Evolutionary conservation across 1,140 invertebrate species (phyloP).

Genomic region (Drosophila eugracilis): DNA sequence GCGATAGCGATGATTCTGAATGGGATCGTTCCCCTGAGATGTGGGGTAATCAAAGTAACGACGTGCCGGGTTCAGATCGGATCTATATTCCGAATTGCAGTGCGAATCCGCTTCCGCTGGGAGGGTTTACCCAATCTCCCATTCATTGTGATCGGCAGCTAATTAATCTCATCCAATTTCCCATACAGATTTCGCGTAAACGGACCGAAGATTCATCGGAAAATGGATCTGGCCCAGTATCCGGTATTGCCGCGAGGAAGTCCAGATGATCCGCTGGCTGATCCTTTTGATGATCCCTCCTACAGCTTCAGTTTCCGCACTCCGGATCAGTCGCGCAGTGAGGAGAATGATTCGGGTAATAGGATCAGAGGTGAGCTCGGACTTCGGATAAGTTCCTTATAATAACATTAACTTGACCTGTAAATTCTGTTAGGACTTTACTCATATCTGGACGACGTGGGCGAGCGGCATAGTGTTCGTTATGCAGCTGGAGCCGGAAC

Average conservation of each 20-base stretch:
- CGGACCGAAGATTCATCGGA: conserved; percentile 89
- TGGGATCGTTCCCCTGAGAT: conserved; percentile 26
- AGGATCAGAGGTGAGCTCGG: conserved; percentile 86
- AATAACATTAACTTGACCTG: too few relatives aligned
- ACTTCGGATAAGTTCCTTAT: rapidly evolving
- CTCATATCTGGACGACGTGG: conserved; percentile 89
- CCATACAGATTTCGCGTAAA: conserved; percentile 87
- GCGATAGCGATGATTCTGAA: conserved; percentile 55
- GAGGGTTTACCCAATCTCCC: conserved; percentile 31
- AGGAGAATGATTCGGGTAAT: conserved; percentile 87
- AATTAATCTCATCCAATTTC: conserved; percentile 42
- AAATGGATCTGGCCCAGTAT: conserved; percentile 89
- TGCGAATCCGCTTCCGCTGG: conserved; percentile 24
- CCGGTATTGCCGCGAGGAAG: conserved; percentile 87
- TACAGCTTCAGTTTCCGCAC: conserved; percentile 89
- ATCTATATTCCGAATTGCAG: conserved; percentile 46
- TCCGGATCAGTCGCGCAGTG: conserved; percentile 88
- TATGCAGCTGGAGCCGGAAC: conserved; percentile 90
- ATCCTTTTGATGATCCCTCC: conserved; percentile 90
- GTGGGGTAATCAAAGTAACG: conserved; percentile 63
- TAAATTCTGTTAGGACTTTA: conserved; percentile 86
- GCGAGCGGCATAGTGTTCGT: conserved; percentile 89
- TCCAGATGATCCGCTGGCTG: conserved; percentile 88
- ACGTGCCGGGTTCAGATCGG: conserved; percentile 56
- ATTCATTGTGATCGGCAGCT: conserved; percentile 30